Percentiles rank a stretch among this genome's conserved stretches.
phyloP scores from a whole-genome alignment of 1,140 invertebrate species.

The Zaprionus kolodkinae region DNA sequence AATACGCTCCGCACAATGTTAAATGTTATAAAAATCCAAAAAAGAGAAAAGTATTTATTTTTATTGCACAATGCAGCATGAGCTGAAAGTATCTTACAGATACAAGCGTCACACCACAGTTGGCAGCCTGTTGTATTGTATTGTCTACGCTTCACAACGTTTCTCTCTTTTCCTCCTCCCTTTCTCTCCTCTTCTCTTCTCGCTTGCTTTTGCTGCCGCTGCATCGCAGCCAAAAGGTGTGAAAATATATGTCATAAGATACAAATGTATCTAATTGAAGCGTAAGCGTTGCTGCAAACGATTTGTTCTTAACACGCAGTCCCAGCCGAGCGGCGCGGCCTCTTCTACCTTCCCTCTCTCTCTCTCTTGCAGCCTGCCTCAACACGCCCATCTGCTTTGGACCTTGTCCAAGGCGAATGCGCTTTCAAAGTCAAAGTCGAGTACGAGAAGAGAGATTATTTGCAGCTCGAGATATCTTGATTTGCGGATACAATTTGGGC shows the following conservation, averaged over 20 bases:
- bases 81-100: slow-evolving; percentile 65
- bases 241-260: slow-evolving; percentile 83
- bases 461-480: slow-evolving; percentile 22
- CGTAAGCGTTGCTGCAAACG: slow-evolving; percentile 63
- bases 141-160: slow-evolving; percentile 1
- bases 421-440: slow-evolving; percentile 79
- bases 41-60: slow-evolving; percentile 67
- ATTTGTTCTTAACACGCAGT: slow-evolving; percentile 76
- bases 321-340: neutral
- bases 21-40: slow-evolving; percentile 75
- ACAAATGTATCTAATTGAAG: slow-evolving; percentile 82
- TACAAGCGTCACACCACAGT: slow-evolving; percentile 46
- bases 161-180: neutral
- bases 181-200: neutral
- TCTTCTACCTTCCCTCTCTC: too few species aligned
- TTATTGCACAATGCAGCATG: slow-evolving; percentile 72
- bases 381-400: neutral
- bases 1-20: slow-evolving; percentile 69
- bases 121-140: slow-evolving; percentile 8
- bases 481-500: slow-evolving; percentile 9
- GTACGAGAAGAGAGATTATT: slow-evolving; percentile 46
- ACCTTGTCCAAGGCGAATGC: slow-evolving; percentile 39
- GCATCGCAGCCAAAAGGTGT: slow-evolving; percentile 65
- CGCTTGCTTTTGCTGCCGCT: slow-evolving; percentile 28
- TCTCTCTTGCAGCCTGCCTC: too few species aligned